phyloP scores from a whole-genome alignment of 2,888 invertebrate genomes.

The Linhomoeus sp. region DNA sequence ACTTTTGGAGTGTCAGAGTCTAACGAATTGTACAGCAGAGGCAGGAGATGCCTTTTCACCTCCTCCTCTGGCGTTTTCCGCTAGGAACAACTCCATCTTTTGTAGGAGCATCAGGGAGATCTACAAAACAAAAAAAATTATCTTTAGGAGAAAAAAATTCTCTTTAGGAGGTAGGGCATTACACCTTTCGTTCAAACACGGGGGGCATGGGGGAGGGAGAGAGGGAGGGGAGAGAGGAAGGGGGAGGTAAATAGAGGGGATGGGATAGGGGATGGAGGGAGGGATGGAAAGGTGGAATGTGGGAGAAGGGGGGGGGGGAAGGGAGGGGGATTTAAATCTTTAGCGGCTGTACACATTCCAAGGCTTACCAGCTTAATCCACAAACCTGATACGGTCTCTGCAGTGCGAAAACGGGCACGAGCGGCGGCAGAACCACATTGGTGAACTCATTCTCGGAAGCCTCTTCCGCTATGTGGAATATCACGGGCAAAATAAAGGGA shows the following conservation, averaged over 20 bases:
- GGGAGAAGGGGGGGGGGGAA: too few species aligned
- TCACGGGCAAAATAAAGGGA: slow-evolving; percentile 81
- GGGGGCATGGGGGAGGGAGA: too few species aligned
- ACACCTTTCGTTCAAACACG: too few species aligned
- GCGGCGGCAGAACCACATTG: slow-evolving; percentile 54
- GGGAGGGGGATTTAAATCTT: too few species aligned
- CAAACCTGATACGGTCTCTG: slow-evolving; percentile 61
- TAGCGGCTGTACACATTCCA: too few species aligned
- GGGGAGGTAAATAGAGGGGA: too few species aligned
- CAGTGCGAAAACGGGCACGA: slow-evolving; percentile 70
- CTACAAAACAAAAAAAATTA: slow-evolving; percentile 33
- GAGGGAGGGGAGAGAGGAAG: too few species aligned
- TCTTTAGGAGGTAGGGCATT: not conserved
- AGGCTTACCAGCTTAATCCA: too few species aligned
- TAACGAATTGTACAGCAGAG: slow-evolving; percentile 70
- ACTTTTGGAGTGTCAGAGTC: slow-evolving; percentile 41
- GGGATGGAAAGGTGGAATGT: too few species aligned
- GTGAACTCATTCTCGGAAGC: slow-evolving; percentile 62
- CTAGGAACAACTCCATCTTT: slow-evolving; percentile 72
- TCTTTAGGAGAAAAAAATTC: not conserved
- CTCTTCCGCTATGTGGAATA: slow-evolving; percentile 65
- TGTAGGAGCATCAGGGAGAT: slow-evolving; percentile 78
- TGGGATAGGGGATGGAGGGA: too few species aligned
- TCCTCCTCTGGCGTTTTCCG: slow-evolving; percentile 73
- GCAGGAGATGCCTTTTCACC: slow-evolving; percentile 68